phyloP scores from a whole-genome alignment of 2,113 vertebrate genomes.

The Sander vitreus region DNA sequence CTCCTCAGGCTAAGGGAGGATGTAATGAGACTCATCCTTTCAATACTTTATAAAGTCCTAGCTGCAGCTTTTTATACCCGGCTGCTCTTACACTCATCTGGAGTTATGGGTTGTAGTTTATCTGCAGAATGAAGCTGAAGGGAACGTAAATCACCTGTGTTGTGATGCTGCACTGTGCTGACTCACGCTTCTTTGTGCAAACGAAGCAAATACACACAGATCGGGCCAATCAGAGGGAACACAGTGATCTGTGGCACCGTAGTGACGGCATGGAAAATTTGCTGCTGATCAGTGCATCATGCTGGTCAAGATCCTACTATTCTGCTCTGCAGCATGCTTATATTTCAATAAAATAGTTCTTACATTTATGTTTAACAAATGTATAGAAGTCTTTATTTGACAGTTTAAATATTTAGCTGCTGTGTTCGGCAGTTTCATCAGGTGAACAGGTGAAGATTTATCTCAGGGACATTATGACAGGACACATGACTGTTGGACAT shows the following conservation, averaged over 20 bases:
- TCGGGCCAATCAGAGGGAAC: background rate
- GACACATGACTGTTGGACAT: background rate
- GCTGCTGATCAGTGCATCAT: background rate
- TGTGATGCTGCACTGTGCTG: constrained; percentile 43
- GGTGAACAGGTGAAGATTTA: background rate
- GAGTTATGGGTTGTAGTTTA: background rate
- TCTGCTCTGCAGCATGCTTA: background rate
- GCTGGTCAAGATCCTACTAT: background rate
- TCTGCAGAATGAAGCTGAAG: constrained; percentile 1
- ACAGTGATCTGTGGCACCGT: background rate
- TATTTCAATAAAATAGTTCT: background rate
- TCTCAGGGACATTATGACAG: background rate
- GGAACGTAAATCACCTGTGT: constrained; percentile 8
- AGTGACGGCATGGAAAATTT: constrained; percentile 10
- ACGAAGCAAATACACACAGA: background rate
- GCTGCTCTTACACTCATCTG: background rate
- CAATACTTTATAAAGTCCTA: constrained; percentile 59
- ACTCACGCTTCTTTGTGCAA: constrained; percentile 39
- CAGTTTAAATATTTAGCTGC: background rate
- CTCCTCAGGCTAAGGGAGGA: constrained; percentile 48
- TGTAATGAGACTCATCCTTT: constrained; percentile 57
- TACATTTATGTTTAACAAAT: background rate
- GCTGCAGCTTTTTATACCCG: constrained; percentile 18
- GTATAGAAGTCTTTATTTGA: background rate
- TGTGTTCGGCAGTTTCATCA: background rate